Base-by-base conservation (phyloP, 1,140 invertebrate genomes). In the Prorops nasuta region DNA sequence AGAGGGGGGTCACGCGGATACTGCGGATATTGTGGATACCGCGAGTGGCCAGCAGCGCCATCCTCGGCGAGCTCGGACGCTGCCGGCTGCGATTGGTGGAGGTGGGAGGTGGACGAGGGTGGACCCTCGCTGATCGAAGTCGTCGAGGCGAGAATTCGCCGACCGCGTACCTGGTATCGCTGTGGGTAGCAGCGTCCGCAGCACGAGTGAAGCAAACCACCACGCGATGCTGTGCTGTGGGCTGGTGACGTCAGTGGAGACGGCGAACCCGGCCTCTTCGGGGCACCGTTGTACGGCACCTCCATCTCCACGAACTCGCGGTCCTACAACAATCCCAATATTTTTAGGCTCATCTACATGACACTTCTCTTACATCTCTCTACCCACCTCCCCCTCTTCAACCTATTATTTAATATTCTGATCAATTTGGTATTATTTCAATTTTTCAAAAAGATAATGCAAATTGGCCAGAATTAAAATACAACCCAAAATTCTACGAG, bases 261-360 rank as follows among this genome's bases (percentile, higher is more conserved):
- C 22, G 89, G 89, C 16, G 89, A 91, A 19, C 85, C 91, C 2
- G 92, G 92, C 66, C 93, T 83, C 77, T 94, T 96, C 63, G 91
- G 83, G 76, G 92, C 84, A 3, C 92, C 93, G 74, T 96, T 97
- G 79, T 84, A 96, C 9, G 93, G 91, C 69, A 92, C 89, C 66
- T 97, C 95, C 83, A 96, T 85, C 78, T 97, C 94, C 49, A 96
- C 90, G 79, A 97, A 97, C 78, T 97, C 93, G 46, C 94, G 89
- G 78, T 98, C 94, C 93, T 96, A 82, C 35, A 79, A 78, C 58
- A 66, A 2, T n/a, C n/a, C n/a, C n/a, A n/a, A n/a, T n/a, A n/a
- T n/a, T n/a, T n/a, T n/a, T n/a, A n/a, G n/a, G n/a, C n/a, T n/a
- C n/a, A n/a, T n/a, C n/a, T n/a, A n/a, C n/a, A n/a, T n/a, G n/a